These are phyloP conservation scores for Psittacula derbiana DNA, from an alignment of 2,797 vertebrate species.

Conservation along the genomic window DNA sequence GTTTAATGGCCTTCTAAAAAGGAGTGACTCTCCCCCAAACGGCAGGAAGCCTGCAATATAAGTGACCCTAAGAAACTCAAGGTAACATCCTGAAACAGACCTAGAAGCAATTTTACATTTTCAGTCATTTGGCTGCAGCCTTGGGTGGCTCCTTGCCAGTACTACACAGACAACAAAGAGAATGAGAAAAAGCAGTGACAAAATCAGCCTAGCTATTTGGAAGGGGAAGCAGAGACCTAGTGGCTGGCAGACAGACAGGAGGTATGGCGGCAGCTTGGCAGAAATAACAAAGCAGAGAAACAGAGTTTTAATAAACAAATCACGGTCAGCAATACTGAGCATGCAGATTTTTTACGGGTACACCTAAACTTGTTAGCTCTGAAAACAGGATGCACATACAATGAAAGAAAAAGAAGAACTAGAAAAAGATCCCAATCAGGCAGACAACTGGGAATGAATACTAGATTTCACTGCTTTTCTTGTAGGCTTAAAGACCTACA, in stretches of 20 bases:
- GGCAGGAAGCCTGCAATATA: background rate
- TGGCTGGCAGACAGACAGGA: background rate
- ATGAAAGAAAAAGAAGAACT: background rate
- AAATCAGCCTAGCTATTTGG: background rate
- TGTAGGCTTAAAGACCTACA: background rate
- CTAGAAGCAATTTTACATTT: background rate
- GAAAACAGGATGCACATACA: background rate
- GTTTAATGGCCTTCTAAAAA: background rate
- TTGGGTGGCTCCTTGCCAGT: background rate
- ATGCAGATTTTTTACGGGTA: background rate
- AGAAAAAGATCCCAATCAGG: background rate
- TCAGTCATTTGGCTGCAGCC: background rate
- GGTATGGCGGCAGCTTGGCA: background rate
- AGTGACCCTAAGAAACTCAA: background rate
- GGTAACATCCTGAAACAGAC: background rate
- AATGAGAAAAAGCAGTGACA: background rate
- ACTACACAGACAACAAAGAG: background rate
- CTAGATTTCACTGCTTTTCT: background rate
- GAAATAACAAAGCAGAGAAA: background rate
- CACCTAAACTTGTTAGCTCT: background rate
- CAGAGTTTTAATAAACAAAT: background rate
- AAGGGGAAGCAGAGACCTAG: background rate
- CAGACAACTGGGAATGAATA: background rate
- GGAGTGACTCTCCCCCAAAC: background rate
- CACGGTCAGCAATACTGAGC: accelerated